Base-by-base conservation (phyloP, 1,140 invertebrate species). In the Meloidogyne floridensis region DNA sequence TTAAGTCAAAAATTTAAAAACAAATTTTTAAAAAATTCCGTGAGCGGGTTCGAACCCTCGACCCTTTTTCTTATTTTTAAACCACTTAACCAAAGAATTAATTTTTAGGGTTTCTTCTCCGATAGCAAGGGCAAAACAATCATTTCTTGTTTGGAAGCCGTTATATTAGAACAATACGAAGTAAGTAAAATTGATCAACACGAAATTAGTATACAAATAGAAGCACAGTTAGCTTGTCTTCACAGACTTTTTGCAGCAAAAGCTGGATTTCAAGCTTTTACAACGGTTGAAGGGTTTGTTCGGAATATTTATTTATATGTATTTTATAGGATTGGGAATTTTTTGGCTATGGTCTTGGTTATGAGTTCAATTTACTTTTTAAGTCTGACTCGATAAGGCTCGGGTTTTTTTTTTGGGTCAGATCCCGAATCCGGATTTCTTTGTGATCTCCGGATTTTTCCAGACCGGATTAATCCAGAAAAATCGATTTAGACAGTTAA, bases 111-210 rank as follows among this genome's bases (percentile, higher is more conserved):
- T 82, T 92, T 98, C 78, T 99, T 99, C 93, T 94, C 96, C 11
- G 96, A 98, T 73, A 99, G 98, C 91, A 99, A 98, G 91, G 97
- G 98, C 90, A 97, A 97, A 91, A 91, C 97, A 72, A 98, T 99
- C 85, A 93, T 93, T 84, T 93, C 91, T 81, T 95, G 94, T 59
- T 90, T 95, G 84, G 93, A 93, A 89, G 92, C 93, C 7, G 92
- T 96, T 79, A 93, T 95, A 7, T 93, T 92, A 92, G 91, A 92
- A 56, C 77, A 79, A 81, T 51, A 9, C 87, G 15, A 65, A n/a
- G 2, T 65, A 65, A 15, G 13, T 0, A 65, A 65, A 87, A 77
- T 53, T 76, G 75, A 32, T 15, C 43, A 70, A 6, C 59, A 70
- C 6, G 82, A 87, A 77, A 75, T 80, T 47, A 94, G 96, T 86